These are phyloP conservation scores for Macquaria ambigua DNA, from an alignment of 2,113 vertebrate species.

Conservation along the genomic window DNA sequence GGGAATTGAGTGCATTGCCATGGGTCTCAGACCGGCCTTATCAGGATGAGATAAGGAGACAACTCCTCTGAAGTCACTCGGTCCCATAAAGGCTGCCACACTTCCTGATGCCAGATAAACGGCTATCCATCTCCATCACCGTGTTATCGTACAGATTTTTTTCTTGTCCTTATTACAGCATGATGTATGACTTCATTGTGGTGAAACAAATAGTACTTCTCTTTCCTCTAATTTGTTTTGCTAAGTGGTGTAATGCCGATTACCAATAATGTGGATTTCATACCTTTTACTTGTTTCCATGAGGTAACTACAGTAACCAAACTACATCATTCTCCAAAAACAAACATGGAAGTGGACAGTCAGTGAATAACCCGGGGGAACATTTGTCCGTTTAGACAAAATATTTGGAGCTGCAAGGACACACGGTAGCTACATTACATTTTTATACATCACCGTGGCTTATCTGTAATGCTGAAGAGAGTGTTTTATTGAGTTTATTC, in stretches of 20 bases:
- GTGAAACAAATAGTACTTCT: background rate
- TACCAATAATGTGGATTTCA: background rate
- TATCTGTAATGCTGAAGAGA: background rate
- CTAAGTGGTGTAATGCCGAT: background rate
- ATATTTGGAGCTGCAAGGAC: background rate
- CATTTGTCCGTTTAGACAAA: background rate
- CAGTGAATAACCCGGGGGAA: background rate
- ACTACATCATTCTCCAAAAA: background rate
- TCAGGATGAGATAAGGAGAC: slow-evolving; percentile 50
- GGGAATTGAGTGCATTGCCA: slow-evolving; percentile 44
- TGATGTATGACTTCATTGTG: slow-evolving; percentile 37
- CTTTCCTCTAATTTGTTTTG: background rate
- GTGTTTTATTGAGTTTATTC: background rate
- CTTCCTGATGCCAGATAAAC: slow-evolving; percentile 73
- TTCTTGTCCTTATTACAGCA: slow-evolving; percentile 7
- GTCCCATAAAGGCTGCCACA: slow-evolving; percentile 45
- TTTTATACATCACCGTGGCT: background rate
- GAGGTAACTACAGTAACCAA: background rate
- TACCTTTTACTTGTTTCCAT: background rate
- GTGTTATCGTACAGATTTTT: background rate
- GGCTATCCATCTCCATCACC: slow-evolving; percentile 34
- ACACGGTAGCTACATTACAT: no score
- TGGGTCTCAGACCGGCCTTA: slow-evolving; percentile 40
- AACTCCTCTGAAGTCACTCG: slow-evolving; percentile 39
- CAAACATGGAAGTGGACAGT: background rate